Conservation (phyloP, 2,888 invertebrate genomes). For the Cremastinae sp. region DNA sequence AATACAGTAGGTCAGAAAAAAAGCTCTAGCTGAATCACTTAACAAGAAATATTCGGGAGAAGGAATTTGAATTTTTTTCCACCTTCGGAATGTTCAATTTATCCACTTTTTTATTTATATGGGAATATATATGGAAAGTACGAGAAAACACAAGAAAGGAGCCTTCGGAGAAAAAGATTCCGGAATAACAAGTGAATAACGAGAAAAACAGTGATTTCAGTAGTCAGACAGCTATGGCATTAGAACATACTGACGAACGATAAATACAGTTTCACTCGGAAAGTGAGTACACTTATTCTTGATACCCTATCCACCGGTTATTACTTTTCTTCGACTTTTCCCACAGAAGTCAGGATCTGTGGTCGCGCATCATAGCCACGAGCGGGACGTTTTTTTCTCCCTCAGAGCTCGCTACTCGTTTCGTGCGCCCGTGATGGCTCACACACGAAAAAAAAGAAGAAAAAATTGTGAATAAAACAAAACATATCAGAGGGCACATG, state of each 20-base stretch:
- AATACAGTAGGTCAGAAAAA: too few species aligned
- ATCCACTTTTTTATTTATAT: too few species aligned
- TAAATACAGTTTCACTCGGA: constrained; percentile 50
- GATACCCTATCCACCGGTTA: constrained; percentile 63
- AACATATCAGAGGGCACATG: constrained; percentile 20
- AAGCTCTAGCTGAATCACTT: too few species aligned
- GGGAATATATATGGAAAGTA: background rate
- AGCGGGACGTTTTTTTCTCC: constrained; percentile 46
- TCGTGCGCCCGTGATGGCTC: constrained; percentile 1
- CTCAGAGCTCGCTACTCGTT: constrained; percentile 28
- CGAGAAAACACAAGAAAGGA: constrained; percentile 17
- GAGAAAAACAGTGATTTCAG: constrained; percentile 45
- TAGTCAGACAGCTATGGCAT: constrained; percentile 36
- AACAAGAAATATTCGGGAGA: too few species aligned
- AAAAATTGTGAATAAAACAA: background rate
- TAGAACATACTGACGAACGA: constrained; percentile 44
- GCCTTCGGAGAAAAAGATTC: constrained; percentile 12
- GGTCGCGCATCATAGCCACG: constrained; percentile 78
- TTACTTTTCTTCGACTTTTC: constrained; percentile 77
- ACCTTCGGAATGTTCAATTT: too few species aligned
- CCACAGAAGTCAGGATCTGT: constrained; percentile 80
- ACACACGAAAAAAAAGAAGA: constrained; percentile 10
- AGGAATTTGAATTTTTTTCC: too few species aligned
- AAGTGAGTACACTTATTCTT: constrained; percentile 10
- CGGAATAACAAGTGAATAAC: constrained; percentile 30